Evolutionary conservation across 2,797 vertebrate species (phyloP).

Genomic region (Kryptolebias ocellatus): DNA sequence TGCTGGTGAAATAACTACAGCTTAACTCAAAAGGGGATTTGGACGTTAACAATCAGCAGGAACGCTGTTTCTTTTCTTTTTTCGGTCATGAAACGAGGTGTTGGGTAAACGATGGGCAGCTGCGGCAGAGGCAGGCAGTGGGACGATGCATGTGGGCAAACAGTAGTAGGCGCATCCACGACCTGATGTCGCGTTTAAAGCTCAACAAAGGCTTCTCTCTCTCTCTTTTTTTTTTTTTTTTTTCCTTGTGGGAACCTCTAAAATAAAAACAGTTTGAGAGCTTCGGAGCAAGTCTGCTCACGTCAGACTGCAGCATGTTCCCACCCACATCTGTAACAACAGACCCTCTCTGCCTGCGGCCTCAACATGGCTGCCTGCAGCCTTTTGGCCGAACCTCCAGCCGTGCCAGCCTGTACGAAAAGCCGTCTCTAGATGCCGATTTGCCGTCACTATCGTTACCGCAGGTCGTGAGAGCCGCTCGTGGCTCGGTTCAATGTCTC

Average conservation of each 20-base stretch:
- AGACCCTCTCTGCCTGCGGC: slow-evolving; percentile 73
- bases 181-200: slow-evolving; percentile 45
- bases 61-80: slow-evolving; percentile 27
- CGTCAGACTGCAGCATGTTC: slow-evolving; percentile 70
- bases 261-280: slow-evolving; percentile 34
- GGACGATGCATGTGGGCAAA: slow-evolving; percentile 59
- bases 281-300: slow-evolving; percentile 60
- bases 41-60: slow-evolving; percentile 44
- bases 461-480: slow-evolving; percentile 24
- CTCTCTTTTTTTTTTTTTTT: background rate
- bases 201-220: slow-evolving; percentile 48
- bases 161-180: slow-evolving; percentile 43
- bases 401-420: slow-evolving; percentile 75
- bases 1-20: slow-evolving; percentile 68
- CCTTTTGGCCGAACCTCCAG: slow-evolving; percentile 72
- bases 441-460: slow-evolving; percentile 50
- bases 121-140: slow-evolving; percentile 44
- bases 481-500: slow-evolving; percentile 37
- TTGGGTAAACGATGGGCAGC: slow-evolving; percentile 41
- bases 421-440: slow-evolving; percentile 61
- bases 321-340: slow-evolving; percentile 54
- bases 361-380: slow-evolving; percentile 65
- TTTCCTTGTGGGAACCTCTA: slow-evolving; percentile 16
- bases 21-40: slow-evolving; percentile 67
- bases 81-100: slow-evolving; percentile 44